Base-by-base conservation (phyloP, 2,888 invertebrate genomes). In the Agapetus fuscipes region DNA sequence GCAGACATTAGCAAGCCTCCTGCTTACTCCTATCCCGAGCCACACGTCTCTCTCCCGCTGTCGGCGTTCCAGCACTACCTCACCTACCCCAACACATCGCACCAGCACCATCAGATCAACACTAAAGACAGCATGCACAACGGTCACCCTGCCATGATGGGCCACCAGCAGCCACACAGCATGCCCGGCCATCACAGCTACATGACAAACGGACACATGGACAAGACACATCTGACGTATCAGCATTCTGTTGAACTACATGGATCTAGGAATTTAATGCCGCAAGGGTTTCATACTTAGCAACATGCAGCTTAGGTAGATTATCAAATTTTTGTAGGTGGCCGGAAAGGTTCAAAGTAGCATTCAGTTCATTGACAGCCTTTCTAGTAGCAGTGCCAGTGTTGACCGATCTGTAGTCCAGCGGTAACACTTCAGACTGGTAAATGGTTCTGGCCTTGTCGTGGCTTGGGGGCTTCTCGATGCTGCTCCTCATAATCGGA, bases 51-150 rank as follows among this genome's bases (percentile, higher is more conserved):
- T 13, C 25, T 43, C 10, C 39, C 43, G 10, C 28, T 39, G 12
- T 40, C 44, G 9, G 43, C 40, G 4, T 34, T 44, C 12, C 44
- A 44, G 26, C 44, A 44, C 27, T 41, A 38, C 26, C 39, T 45
- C 2, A 16, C 43, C 10, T 45, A 41, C 25, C 45, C 45, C 10
- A 39, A 24, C 15, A n/a, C n/a, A n/a, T 28, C 26, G 11, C 26
- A 35, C 28, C 15, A 25, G 7, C 20, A 34, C 14, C 34, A 14
- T 28, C 17, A 17, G 3, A 16, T n/a, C n/a, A n/a, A n/a, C n/a
- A n/a, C n/a, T n/a, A n/a, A n/a, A n/a, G n/a, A n/a, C n/a, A n/a
- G n/a, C n/a, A n/a, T n/a, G n/a, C n/a, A n/a, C n/a, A 38, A 40
- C 14, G 30, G 30, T 17, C n/a, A n/a, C n/a, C n/a, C n/a, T n/a